A percentile compares a stretch with the other conserved stretches of the same genome.
Evolutionary conservation across 1,140 invertebrate species (phyloP).

Genomic region (Eriocheir sinensis): DNA sequence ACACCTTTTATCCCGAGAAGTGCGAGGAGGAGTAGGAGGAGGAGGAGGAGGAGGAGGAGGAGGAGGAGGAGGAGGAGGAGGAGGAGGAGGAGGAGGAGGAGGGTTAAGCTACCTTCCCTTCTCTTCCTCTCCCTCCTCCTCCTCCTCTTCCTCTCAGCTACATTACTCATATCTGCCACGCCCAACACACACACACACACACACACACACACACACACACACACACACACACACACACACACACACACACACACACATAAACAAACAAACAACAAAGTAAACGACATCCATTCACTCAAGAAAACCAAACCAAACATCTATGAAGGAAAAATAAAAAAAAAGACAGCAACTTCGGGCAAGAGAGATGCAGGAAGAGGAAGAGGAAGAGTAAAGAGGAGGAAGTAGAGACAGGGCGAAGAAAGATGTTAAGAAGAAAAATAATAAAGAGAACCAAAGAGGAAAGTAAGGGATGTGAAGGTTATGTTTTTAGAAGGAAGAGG

Average conservation of each 20-base stretch:
- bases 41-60: neutral
- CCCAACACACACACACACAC: neutral
- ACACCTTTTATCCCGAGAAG: neutral
- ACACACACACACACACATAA: neutral
- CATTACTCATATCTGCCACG: neutral
- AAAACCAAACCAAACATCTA: neutral
- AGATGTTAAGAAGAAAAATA: no score
- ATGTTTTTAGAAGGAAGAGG: no score
- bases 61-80: neutral
- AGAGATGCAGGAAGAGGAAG: no score
- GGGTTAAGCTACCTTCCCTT: neutral
- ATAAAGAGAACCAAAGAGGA: no score
- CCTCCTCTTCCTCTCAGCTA: neutral
- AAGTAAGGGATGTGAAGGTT: no score
- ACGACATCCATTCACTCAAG: neutral
- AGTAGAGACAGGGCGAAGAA: no score
- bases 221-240: conserved; percentile 22
- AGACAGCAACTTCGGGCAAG: no score
- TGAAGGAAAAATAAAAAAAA: no score
- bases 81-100: neutral
- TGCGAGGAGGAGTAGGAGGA: neutral
- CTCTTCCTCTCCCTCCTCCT: neutral
- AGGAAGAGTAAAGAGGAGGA: no score
- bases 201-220: conserved; percentile 22
- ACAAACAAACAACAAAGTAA: neutral